Percentiles rank a stretch among this genome's conserved stretches.
Conservation (phyloP, 2,797 vertebrate genomes). For the Syndactyla subalaris region DNA sequence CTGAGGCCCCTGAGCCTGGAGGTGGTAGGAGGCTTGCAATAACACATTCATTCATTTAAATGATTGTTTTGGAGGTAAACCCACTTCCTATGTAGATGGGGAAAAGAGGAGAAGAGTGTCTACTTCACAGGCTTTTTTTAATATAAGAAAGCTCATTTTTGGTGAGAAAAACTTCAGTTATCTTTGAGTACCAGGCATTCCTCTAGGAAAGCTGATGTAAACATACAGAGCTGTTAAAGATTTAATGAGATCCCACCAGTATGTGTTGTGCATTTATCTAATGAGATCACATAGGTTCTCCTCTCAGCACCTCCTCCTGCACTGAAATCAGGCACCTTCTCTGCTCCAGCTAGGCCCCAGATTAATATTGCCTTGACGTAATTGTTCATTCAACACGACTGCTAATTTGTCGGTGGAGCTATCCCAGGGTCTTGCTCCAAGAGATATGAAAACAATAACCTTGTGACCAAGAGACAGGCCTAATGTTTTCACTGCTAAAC, state of each 20-base stretch:
- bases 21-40: slow-evolving; percentile 42
- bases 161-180: not conserved
- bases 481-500: slow-evolving; percentile 45
- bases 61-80: slow-evolving; percentile 42
- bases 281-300: slow-evolving; percentile 40
- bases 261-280: slow-evolving; percentile 48
- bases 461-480: slow-evolving; percentile 48
- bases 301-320: slow-evolving; percentile 60
- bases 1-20: not conserved
- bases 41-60: slow-evolving; percentile 21
- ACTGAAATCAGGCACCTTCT: slow-evolving; percentile 37
- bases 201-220: slow-evolving; percentile 35
- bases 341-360: not conserved
- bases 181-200: not conserved
- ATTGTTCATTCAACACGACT: slow-evolving; percentile 61
- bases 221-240: slow-evolving; percentile 25
- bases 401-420: slow-evolving; percentile 62
- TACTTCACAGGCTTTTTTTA: not conserved
- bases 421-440: slow-evolving; percentile 60
- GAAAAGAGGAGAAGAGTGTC: not conserved
- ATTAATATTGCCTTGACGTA: slow-evolving; percentile 61
- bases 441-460: slow-evolving; percentile 72
- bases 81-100: slow-evolving; percentile 22
- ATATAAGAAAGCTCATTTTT: not conserved
- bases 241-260: slow-evolving; percentile 46